A percentile compares a stretch with the other conserved stretches of the same genome.
phyloP scores from a whole-genome alignment of 2,113 vertebrate genomes.

The Genyomyrus donnyi region DNA sequence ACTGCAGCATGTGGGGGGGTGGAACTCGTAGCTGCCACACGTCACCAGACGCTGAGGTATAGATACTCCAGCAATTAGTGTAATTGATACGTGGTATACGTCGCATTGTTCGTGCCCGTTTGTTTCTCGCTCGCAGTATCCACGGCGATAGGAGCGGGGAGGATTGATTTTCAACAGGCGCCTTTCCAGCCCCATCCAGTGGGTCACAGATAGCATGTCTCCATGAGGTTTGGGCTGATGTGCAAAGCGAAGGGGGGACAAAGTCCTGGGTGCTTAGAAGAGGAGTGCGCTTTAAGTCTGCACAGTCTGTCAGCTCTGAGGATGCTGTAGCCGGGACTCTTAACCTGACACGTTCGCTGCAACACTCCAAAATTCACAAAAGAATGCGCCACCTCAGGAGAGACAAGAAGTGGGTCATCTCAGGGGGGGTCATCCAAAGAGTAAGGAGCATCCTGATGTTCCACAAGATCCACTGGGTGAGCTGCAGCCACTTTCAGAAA shows the following conservation, averaged over 20 bases:
- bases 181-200: constrained; percentile 57
- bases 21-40: constrained; percentile 69
- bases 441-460: neutral
- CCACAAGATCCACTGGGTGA: neutral
- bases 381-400: neutral
- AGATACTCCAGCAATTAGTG: constrained; percentile 86
- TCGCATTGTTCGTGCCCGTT: constrained; percentile 87
- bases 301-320: constrained; percentile 50
- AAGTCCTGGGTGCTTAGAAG: constrained; percentile 47
- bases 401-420: neutral
- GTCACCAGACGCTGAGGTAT: constrained; percentile 78
- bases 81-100: constrained; percentile 98
- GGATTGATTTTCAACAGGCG: constrained; percentile 80
- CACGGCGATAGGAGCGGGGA: constrained; percentile 52
- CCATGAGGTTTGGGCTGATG: constrained; percentile 51
- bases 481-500: neutral
- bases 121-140: constrained; percentile 93
- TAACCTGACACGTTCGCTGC: constrained; percentile 30
- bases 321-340: constrained; percentile 49
- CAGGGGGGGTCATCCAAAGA: constrained; percentile 22
- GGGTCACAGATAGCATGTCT: constrained; percentile 75
- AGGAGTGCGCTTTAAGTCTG: constrained; percentile 48
- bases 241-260: constrained; percentile 61
- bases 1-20: constrained; percentile 61
- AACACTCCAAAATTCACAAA: constrained; percentile 17